phyloP scores from a whole-genome alignment of 2,797 vertebrate species.

The Coccyzus lansbergi region DNA sequence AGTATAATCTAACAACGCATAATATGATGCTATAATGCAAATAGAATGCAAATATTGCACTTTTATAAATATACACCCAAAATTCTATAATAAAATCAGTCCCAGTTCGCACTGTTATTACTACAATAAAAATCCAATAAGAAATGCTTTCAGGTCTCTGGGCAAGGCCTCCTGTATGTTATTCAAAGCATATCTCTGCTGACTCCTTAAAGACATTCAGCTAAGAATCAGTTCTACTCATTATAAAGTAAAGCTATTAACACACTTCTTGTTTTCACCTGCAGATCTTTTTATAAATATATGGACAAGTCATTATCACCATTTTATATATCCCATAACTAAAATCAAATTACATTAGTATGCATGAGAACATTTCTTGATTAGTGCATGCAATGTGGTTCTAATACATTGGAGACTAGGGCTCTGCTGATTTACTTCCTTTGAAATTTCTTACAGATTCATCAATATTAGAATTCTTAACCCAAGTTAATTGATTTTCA shows the following conservation, averaged over 20 bases:
- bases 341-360: conserved; percentile 40
- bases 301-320: background rate
- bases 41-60: background rate
- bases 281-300: conserved; percentile 48
- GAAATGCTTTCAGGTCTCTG: background rate
- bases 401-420: background rate
- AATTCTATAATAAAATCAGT: background rate
- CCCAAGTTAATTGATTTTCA: conserved; percentile 23
- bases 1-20: background rate
- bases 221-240: background rate
- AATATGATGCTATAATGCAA: background rate
- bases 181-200: background rate
- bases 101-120: background rate
- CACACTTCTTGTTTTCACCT: conserved; percentile 13
- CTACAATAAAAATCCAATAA: background rate
- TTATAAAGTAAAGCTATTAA: conserved; percentile 23
- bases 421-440: conserved; percentile 13
- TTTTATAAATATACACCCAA: background rate
- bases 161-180: background rate
- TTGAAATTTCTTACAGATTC: conserved; percentile 15
- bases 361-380: background rate
- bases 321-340: conserved; percentile 41
- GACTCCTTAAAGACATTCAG: background rate
- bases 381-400: background rate
- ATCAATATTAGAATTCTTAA: conserved; percentile 8